Percentiles rank a stretch among this genome's conserved stretches.
Conservation (phyloP, 2,888 invertebrate genomes). For the Ypsolopha scabrella region DNA sequence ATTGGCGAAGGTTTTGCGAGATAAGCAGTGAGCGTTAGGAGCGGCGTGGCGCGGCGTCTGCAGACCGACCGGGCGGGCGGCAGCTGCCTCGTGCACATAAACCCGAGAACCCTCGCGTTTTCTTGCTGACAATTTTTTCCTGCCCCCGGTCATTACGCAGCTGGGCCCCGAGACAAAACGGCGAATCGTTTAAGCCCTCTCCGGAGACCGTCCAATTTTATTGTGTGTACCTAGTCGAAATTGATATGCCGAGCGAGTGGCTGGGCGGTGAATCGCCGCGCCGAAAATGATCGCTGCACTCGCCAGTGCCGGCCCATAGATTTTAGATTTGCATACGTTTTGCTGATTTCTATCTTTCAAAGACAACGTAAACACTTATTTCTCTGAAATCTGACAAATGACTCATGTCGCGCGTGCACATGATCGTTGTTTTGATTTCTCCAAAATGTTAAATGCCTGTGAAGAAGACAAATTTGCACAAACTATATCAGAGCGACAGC, state of each 20-base stretch:
- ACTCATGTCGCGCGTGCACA: no score
- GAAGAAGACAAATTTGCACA: no score
- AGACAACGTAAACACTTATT: no score
- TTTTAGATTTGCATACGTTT: no score
- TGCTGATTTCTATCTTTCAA: no score
- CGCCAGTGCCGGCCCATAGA: no score
- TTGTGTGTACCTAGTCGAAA: conserved; percentile 67
- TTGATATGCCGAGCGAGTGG: conserved; percentile 63
- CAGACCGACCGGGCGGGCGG: conserved; percentile 25
- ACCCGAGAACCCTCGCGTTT: conserved; percentile 68
- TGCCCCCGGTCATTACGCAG: conserved; percentile 67
- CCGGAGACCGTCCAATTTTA: conserved; percentile 69
- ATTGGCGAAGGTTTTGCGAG: conserved; percentile 70
- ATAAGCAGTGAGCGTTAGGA: conserved; percentile 69
- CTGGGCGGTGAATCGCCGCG: conserved; percentile 22
- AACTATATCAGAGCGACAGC: no score
- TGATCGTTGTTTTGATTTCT: no score
- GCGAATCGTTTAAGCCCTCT: conserved; percentile 71
- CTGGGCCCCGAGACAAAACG: conserved; percentile 70
- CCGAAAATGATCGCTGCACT: background rate
- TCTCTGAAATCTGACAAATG: no score
- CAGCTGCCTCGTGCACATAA: conserved; percentile 64
- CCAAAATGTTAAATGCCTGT: no score
- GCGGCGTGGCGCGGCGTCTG: conserved; percentile 39
- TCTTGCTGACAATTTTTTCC: conserved; percentile 71